These are phyloP conservation scores for Myotis vivesi DNA, from an alignment of 2,797 vertebrate species.

Conservation along the genomic window DNA sequence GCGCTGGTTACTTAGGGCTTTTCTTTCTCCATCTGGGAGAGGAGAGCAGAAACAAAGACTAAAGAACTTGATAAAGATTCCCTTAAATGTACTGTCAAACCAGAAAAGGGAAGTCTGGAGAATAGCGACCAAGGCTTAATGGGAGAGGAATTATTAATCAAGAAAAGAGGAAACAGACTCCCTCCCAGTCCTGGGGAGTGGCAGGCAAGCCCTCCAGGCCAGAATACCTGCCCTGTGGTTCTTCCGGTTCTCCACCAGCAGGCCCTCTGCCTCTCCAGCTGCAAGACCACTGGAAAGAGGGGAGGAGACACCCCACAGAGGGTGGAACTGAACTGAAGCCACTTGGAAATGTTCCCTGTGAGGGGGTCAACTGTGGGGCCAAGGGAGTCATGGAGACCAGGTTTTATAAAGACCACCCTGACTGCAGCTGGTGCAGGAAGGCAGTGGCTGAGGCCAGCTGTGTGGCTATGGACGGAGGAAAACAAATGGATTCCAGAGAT, in stretches of 20 bases:
- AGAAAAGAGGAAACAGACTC: background rate
- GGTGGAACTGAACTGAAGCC: background rate
- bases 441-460: background rate
- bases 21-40: background rate
- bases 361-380: background rate
- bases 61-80: conserved; percentile 1
- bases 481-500: background rate
- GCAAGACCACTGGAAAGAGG: background rate
- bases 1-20: background rate
- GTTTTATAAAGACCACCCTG: background rate
- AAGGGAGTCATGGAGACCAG: background rate
- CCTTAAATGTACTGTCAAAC: background rate
- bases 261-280: background rate
- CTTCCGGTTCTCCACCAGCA: too few relatives aligned
- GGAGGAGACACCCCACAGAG: background rate
- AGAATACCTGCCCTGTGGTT: background rate
- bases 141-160: background rate
- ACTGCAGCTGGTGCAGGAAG: background rate
- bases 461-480: background rate
- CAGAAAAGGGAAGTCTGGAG: background rate
- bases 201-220: background rate
- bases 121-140: background rate
- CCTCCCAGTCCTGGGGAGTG: background rate
- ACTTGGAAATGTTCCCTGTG: background rate
- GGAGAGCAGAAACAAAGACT: background rate